Conservation (phyloP, 2,113 vertebrate species). For the Bombycilla garrulus region DNA sequence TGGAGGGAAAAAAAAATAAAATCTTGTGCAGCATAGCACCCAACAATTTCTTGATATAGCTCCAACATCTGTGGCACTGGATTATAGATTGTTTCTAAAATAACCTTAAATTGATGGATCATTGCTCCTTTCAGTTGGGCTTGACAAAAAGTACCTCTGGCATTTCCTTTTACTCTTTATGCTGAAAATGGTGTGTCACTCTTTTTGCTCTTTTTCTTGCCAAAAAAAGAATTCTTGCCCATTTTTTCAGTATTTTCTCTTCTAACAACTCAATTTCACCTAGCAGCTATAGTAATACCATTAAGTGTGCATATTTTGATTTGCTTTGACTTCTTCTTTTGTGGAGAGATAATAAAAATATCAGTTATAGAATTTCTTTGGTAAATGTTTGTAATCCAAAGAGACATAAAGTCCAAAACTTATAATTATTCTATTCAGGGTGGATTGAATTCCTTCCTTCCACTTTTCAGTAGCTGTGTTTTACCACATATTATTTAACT, state of each 20-base stretch:
- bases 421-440: slow-evolving; percentile 22
- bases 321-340: background rate
- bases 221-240: slow-evolving; percentile 49
- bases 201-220: slow-evolving; percentile 33
- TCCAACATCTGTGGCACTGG: slow-evolving; percentile 50
- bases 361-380: background rate
- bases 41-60: slow-evolving; percentile 11
- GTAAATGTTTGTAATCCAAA: slow-evolving; percentile 11
- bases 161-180: slow-evolving; percentile 62
- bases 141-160: slow-evolving; percentile 57
- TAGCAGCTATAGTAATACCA: background rate
- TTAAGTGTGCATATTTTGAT: background rate
- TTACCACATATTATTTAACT: background rate
- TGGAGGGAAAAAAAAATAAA: rapidly evolving
- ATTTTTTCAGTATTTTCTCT: slow-evolving; percentile 22
- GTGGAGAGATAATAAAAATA: background rate
- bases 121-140: slow-evolving; percentile 57
- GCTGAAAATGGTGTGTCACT: slow-evolving; percentile 31
- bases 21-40: background rate
- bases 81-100: slow-evolving; percentile 67
- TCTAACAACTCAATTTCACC: slow-evolving; percentile 52
- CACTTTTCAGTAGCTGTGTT: background rate
- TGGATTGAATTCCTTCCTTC: background rate
- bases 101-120: slow-evolving; percentile 69
- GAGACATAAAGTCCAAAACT: slow-evolving; percentile 16